Evolutionary conservation across 2,888 invertebrate species (phyloP), one percentile per base, ranked within the genome.

Genomic region (Ceramica pisi): DNA sequence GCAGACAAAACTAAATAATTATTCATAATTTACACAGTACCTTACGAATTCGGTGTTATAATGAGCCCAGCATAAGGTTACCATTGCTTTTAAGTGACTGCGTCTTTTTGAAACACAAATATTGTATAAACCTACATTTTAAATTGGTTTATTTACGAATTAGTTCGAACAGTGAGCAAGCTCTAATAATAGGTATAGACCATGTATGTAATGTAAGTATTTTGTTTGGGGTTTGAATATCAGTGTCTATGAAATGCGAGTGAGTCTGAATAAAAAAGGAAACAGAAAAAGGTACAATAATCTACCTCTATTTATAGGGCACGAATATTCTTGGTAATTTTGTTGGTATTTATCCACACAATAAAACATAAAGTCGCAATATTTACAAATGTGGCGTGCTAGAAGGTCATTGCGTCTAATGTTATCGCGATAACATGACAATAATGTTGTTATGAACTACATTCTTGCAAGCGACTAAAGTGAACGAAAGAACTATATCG

Each of bases 381-480:
- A 67, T 76, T 57, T 57, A 75, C 56, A 56, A 77, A 59, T 10
- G 59, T 79, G 69, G 57, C 55, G 61, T 57, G 78, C 73, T 21
- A 44, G 67, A 71, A 80, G 78, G 80, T 77, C 75, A 78, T 41
- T 62, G 64, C 14, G 77, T 67, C 46, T 71, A 69, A 73, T 60
- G 65, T 62, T 41, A 61, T 67, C 62, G 35, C 38, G 78, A 86
- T 84, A 81, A 71, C 71, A 50, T 69, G 68, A 61, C 64, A 67
- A 57, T 62, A 65, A 60, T 46, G 66, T 65, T 66, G 55, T 68
- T 67, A 50, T 68, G 64, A 68, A 65, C 44, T 70, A 74, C 50
- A 59, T 67, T 21, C n/a, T n/a, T n/a, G n/a, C n/a, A 10, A 38
- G n/a, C 73, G 77, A 62, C 51, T 68, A 46, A 71, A 53, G 19